Base-by-base conservation (phyloP, 1,140 invertebrate species). In the Palaemon carinicauda region DNA sequence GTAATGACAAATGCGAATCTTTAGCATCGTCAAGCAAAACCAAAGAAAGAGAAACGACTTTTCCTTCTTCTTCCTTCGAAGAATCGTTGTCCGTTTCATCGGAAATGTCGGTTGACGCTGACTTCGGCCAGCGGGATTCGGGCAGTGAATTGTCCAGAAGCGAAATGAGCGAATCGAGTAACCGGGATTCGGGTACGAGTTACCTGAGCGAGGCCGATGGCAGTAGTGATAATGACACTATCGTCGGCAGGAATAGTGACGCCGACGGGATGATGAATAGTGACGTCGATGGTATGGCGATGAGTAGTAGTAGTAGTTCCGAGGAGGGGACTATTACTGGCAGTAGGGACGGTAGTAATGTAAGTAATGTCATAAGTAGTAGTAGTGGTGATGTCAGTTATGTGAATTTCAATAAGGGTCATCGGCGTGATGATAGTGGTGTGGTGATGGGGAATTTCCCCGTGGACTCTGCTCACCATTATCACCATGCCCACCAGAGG, bases 161-260 rank as follows among this genome's bases (percentile, higher is more conserved):
- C 24, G n/a, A 41, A 17, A 53, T 33, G 50, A 27, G 33, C 12
- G 65, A 52, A 21, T 50, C 17, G 52, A 86, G 77, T 71, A 86
- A 86, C 65, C 77, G 84, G 1, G 84, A 86, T 52, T 86, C 84
- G 0, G 84, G 84, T 51, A 86, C 84, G 24, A 86, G 84, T 50
- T 86, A 80, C 65, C 56, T 86, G 53, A 86, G 60, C 51, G 53
- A 56, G 21, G 52, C 31, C 53, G 78, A 80, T 51, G 53, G 29
- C 24, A 60, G 31, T 17, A 69, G 53, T 24, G 69, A 52, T n/a
- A 69, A 82, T 24, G 51, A 73, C 3, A 10, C 27, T 9, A 60
- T 79, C 10, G 74, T 10, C 14, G 74, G 69, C 21, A 69, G 80
- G 7, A 56, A 52, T n/a, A 71, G 74, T 27, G 75, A 79, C 51